Evolutionary conservation across 2,797 vertebrate genomes (phyloP).

Genomic region (Austrolebias charrua): DNA sequence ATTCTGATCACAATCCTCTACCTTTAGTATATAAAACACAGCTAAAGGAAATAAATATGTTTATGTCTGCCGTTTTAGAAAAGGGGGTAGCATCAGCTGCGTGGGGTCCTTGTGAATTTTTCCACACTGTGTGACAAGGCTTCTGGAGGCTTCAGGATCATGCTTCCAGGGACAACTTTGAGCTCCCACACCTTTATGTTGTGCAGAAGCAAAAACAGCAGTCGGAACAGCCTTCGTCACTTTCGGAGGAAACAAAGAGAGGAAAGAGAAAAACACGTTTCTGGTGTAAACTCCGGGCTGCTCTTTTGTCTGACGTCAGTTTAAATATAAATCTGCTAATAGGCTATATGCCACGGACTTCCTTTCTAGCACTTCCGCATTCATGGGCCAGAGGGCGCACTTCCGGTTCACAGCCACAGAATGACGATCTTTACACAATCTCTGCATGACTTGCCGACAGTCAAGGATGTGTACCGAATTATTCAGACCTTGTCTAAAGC

Average conservation of each 20-base stretch:
- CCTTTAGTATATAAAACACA: not conserved
- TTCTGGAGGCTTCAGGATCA: conserved; percentile 32
- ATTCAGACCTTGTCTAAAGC: no score
- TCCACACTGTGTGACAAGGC: conserved; percentile 15
- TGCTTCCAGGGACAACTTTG: conserved; percentile 32
- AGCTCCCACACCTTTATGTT: conserved; percentile 39
- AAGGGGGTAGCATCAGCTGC: conserved; percentile 2
- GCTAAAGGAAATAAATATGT: conserved; percentile 1
- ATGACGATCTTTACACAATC: no score
- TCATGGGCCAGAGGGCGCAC: no score
- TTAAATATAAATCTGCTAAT: conserved; percentile 6
- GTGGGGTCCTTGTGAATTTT: conserved; percentile 4
- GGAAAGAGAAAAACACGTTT: conserved; percentile 4
- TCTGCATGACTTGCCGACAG: no score
- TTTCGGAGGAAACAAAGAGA: conserved; percentile 25
- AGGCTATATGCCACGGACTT: no score
- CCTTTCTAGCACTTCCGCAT: no score
- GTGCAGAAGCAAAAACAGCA: conserved; percentile 38
- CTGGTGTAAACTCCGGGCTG: conserved; percentile 16
- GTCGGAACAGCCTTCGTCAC: conserved; percentile 37
- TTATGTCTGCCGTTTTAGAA: not conserved
- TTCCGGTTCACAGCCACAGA: no score
- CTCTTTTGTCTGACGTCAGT: conserved; percentile 23
- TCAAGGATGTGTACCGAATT: no score
- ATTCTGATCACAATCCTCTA: conserved; percentile 10